Evolutionary conservation across 2,888 invertebrate genomes (phyloP).

Genomic region (Drosophila maculinotata): DNA sequence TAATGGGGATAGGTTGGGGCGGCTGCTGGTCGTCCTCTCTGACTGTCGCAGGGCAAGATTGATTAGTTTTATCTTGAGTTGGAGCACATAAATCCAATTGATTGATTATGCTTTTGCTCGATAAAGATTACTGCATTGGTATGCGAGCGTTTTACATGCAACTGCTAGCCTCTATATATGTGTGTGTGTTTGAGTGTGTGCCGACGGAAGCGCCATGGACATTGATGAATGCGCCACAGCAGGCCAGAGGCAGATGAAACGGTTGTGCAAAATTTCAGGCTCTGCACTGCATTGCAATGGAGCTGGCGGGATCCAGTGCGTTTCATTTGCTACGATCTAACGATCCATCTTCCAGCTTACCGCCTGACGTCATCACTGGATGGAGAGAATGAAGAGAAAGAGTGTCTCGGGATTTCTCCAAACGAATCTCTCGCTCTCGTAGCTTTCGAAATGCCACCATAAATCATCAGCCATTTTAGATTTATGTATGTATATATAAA

Average conservation of each 20-base stretch:
- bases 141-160: conserved; percentile 61
- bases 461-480: conserved; percentile 77
- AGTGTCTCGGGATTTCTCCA: conserved; percentile 48
- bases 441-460: conserved; percentile 73
- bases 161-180: conserved; percentile 13
- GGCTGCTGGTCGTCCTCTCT: conserved; percentile 46
- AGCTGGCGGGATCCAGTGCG: conserved; percentile 51
- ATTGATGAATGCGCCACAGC: conserved; percentile 73
- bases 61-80: conserved; percentile 84
- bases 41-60: conserved; percentile 79
- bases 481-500: conserved; percentile 21
- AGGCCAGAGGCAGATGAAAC: conserved; percentile 26
- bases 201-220: conserved; percentile 71
- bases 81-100: conserved; percentile 84
- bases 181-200: conserved; percentile 29
- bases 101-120: conserved; percentile 82
- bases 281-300: conserved; percentile 18
- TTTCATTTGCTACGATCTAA: conserved; percentile 53
- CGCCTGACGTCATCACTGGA: conserved; percentile 33
- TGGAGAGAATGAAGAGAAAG: conserved; percentile 67
- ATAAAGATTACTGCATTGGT: conserved; percentile 76
- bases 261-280: conserved; percentile 41
- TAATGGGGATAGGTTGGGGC: not conserved
- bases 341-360: conserved; percentile 62
- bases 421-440: conserved; percentile 27